Base-by-base conservation (phyloP, 1,140 invertebrate species). In the Helicoverpa armigera region DNA sequence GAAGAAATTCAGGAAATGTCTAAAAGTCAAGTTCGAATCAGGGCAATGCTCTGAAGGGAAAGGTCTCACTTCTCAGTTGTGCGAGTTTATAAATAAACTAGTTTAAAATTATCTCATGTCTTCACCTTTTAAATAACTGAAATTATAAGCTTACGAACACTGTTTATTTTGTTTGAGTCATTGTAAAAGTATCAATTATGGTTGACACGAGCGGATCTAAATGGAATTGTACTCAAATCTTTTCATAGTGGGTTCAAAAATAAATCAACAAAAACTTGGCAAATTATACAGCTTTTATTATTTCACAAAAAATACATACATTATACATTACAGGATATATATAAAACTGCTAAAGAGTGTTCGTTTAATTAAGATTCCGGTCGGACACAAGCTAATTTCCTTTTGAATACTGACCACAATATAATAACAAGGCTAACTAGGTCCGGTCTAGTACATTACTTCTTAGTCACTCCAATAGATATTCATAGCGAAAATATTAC, bases 1-100 rank as follows among this genome's bases (percentile, higher is more conserved):
- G 83, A 90, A 92, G 88, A 91, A 90, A 90, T 89, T 90, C 90
- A 92, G 91, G 92, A 94, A 93, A 87, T 83, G 77, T 82, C 79
- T 91, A 90, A 93, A 94, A 91, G 91, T 94, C 91, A 93, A 93
- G 91, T 89, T 77, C 89, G 75, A 79, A 69, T 18, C 35, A 73
- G 88, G 83, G 63, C 90, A 89, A 90, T 89, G 90, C 85, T 83
- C 90, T 78, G 79, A 75, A 82, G 63, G 60, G 81, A 90, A 90
- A 88, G 85, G 85, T 85, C 81, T 85, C 77, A 61, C 48, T 11
- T 63, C 53, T 29, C 13, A 29, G 69, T 72, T 50, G 54, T 43
- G 2, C 14, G 13, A 18, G 23, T 31, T 53, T 54, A 65, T 78
- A 51, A 74, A 79, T 75, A 58, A 74, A 79, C 69, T 75, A 69